Percentiles rank a stretch among this genome's conserved stretches.
These are phyloP conservation scores for Sebastes jordani DNA, from an alignment of 2,797 vertebrate species.

Conservation along the genomic window DNA sequence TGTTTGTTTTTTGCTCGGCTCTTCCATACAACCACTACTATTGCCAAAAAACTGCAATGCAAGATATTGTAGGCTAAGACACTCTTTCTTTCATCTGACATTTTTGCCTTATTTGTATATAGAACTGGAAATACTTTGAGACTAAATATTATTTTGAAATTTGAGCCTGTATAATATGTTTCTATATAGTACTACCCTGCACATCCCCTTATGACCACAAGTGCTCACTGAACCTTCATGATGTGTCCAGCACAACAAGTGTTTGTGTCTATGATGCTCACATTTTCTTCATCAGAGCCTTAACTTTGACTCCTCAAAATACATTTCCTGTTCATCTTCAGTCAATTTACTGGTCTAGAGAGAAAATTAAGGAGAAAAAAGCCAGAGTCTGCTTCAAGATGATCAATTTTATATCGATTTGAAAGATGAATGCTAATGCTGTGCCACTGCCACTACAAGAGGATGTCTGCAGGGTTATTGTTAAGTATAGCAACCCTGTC, in stretches of 20 bases:
- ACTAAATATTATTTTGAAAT: background rate
- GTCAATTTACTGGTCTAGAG: background rate
- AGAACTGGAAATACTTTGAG: background rate
- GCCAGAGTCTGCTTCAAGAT: background rate
- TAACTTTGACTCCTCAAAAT: background rate
- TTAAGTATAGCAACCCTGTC: background rate
- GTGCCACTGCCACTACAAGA: background rate
- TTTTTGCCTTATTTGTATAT: background rate
- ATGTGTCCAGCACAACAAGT: background rate
- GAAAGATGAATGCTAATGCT: background rate
- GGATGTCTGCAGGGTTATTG: slow-evolving; percentile 3
- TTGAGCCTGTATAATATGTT: background rate
- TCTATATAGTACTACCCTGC: background rate
- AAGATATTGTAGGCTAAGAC: background rate
- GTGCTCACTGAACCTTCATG: background rate
- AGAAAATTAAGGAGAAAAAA: background rate
- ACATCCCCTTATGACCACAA: background rate
- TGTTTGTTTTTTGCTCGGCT: background rate
- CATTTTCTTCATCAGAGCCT: background rate
- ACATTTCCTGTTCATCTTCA: background rate
- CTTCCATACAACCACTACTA: background rate
- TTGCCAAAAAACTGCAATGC: background rate
- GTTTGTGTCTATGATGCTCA: background rate
- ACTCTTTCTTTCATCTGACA: background rate
- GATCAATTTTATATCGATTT: background rate